These are phyloP conservation scores for Martes flavigula DNA, from an alignment of 2,797 vertebrate species.

Conservation along the genomic window DNA sequence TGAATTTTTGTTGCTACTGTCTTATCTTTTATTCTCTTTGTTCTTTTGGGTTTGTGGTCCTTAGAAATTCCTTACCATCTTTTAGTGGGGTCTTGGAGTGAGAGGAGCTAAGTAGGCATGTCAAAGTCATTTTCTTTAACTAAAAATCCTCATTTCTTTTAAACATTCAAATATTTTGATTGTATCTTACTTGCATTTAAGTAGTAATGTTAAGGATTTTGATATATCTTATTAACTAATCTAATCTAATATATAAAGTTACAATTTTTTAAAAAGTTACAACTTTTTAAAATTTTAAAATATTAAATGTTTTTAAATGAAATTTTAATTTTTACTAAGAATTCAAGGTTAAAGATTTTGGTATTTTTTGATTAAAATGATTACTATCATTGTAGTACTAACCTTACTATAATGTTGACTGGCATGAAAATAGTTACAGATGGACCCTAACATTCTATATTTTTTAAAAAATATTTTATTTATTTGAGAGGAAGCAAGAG, in stretches of 20 bases:
- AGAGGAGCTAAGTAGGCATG: not conserved
- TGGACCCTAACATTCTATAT: not conserved
- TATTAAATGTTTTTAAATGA: not conserved
- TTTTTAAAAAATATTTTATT: too few species aligned
- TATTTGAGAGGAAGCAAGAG: too few species aligned
- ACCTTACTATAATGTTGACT: not conserved
- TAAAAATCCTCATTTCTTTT: not conserved
- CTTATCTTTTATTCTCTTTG: not conserved
- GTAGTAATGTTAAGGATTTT: not conserved
- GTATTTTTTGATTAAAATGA: not conserved
- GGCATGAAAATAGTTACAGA: not conserved
- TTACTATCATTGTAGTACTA: not conserved
- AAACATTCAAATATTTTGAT: not conserved
- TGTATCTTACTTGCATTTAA: not conserved
- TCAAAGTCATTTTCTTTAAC: not conserved
- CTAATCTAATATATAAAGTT: not conserved
- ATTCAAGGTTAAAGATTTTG: not conserved
- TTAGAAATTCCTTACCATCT: not conserved
- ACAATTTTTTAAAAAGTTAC: not conserved
- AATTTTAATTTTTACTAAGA: slow-evolving; percentile 1
- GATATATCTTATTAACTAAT: not conserved
- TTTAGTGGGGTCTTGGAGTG: not conserved
- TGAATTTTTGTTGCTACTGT: not conserved
- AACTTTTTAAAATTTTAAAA: not conserved
- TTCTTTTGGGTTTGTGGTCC: not conserved